A percentile compares a stretch with the other conserved stretches of the same genome.
Conservation (phyloP, 2,888 invertebrate species). For the Hyles lineata region DNA sequence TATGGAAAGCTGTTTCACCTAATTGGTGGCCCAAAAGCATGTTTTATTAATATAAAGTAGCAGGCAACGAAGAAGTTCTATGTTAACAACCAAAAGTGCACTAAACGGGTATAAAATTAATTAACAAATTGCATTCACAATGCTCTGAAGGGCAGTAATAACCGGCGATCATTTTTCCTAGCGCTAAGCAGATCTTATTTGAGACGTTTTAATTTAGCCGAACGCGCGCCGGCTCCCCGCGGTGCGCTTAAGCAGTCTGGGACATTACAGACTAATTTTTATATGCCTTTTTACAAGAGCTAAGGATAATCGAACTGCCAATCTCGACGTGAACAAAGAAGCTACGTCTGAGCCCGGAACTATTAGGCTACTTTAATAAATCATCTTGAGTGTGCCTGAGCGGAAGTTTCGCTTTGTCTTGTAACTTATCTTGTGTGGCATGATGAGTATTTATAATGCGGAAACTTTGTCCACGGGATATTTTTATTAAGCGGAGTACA, state of each 20-base stretch:
- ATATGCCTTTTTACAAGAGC: conserved; percentile 74
- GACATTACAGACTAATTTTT: conserved; percentile 79
- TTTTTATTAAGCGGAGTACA: background rate
- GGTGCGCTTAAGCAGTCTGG: conserved; percentile 78
- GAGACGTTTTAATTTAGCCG: conserved; percentile 73
- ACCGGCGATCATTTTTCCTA: conserved; percentile 62
- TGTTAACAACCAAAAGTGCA: background rate
- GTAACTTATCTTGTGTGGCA: conserved; percentile 27
- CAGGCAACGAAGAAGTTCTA: too few relatives aligned
- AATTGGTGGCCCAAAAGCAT: too few relatives aligned
- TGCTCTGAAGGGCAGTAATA: conserved; percentile 35
- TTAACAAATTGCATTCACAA: conserved; percentile 33
- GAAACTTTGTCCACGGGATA: background rate
- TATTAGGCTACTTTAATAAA: conserved; percentile 61
- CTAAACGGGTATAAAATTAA: conserved; percentile 14
- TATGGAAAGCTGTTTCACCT: too few relatives aligned
- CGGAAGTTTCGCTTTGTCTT: conserved; percentile 38
- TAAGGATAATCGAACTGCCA: conserved; percentile 82
- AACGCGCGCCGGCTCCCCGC: conserved; percentile 60
- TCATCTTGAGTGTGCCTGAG: conserved; percentile 53
- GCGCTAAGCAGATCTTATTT: conserved; percentile 64
- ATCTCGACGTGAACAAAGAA: conserved; percentile 74
- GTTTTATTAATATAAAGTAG: too few relatives aligned
- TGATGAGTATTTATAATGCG: conserved; percentile 22
- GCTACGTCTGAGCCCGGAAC: conserved; percentile 54